Conservation (phyloP, 1,140 invertebrate genomes). For the Pomacea maculata region DNA sequence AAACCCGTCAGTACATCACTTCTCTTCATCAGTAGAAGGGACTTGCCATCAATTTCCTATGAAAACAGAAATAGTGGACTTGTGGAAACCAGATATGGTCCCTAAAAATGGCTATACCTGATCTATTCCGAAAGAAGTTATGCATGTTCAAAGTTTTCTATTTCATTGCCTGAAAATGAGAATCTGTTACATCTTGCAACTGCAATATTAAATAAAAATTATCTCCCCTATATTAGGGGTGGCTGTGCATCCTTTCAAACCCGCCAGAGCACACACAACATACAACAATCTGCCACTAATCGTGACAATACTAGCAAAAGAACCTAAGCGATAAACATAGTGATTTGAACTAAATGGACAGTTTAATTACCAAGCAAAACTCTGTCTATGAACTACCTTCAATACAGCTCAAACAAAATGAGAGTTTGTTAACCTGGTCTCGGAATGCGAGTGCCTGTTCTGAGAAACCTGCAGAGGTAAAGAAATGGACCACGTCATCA, state of each 20-base stretch:
- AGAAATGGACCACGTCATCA: constrained; percentile 84
- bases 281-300: neutral
- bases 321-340: neutral
- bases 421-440: constrained; percentile 74
- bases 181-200: no score
- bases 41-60: constrained; percentile 88
- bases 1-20: constrained; percentile 82
- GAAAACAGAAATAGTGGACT: constrained; percentile 49
- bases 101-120: neutral
- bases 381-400: neutral
- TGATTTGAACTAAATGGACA: neutral
- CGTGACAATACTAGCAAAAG: neutral
- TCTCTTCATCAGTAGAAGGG: constrained; percentile 80
- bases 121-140: neutral
- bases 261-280: neutral
- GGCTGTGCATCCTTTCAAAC: no score
- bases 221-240: no score
- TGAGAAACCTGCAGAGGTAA: constrained; percentile 75
- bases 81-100: neutral
- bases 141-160: neutral
- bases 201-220: no score
- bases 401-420: neutral
- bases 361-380: neutral
- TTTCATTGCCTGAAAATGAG: no score
- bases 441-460: constrained; percentile 81